Base-by-base conservation (phyloP, 2,797 vertebrate species). In the Bucorvus abyssinicus region DNA sequence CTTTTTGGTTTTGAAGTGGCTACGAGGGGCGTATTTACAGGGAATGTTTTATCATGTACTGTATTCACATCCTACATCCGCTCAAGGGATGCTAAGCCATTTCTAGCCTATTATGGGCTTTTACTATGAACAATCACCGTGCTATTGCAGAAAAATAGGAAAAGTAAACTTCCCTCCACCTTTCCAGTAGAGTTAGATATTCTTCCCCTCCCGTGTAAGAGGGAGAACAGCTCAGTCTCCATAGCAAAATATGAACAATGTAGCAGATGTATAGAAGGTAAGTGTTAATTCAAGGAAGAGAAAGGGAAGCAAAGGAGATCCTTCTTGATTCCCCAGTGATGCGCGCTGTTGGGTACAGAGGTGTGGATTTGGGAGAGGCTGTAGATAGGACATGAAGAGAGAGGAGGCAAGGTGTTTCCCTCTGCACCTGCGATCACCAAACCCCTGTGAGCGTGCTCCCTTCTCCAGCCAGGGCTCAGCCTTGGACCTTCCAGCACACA, bases 371-470 rank as follows among this genome's bases (percentile, higher is more conserved):
- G n/a, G 24, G 47, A 77, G n/a, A 47, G 27, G n/a, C 84, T 0
- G 1, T 34, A 19, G 74, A 81, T 6, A 59, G 32, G 14, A 27
- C 83, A 45, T 45, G 24, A 50, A 63, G 38, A 50, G 20, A 29
- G 29, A 69, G 19, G 59, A 44, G 15, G 42, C 34, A 38, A 61
- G 29, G 22, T 26, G 27, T 21, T 45, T 32, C 14, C 22, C 24
- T 6, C 23, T 29, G 4, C 12, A 4, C 32, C 29, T 15, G 6
- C 3, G 2, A 4, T n/a, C 38, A 24, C n/a, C 34, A 40, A 14
- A n/a, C 3, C n/a, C 9, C 49, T 0, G 14, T 42, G 23, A 30
- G 7, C 4, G 0, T 3, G 65, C 4, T n/a, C 71, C 12, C 19
- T 45, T 14, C 23, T 63, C 56, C 63, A 17, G 30, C 36, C 10